A percentile compares a stretch with the other conserved stretches of the same genome.
Evolutionary conservation across 2,888 invertebrate species (phyloP).

Genomic region (Dryococelus australis): DNA sequence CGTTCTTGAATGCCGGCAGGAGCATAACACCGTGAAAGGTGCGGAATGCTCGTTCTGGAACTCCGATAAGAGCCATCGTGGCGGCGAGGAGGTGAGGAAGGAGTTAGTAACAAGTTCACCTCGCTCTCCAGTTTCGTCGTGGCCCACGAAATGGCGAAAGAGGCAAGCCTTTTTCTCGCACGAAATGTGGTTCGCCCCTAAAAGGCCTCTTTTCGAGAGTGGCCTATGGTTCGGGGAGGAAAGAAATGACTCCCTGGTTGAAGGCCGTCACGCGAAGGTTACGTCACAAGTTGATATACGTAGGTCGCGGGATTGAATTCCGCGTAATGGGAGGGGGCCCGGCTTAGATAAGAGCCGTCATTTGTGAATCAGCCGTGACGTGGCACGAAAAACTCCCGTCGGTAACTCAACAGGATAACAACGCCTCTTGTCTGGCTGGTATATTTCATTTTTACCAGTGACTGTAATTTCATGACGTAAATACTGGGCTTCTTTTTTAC

Average conservation of each 20-base stretch:
- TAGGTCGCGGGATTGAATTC: neutral
- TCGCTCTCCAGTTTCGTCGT: neutral
- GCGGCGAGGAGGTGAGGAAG: neutral
- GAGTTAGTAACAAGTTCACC: too few relatives aligned
- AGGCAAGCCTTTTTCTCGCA: constrained; percentile 5
- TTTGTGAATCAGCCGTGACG: neutral
- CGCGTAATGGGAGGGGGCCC: neutral
- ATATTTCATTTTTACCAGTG: too few relatives aligned
- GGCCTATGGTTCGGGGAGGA: neutral
- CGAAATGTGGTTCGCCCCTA: neutral
- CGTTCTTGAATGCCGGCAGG: neutral
- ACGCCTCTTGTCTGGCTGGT: neutral
- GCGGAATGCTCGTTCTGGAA: neutral
- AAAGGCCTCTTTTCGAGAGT: neutral
- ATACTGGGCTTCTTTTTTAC: too few relatives aligned
- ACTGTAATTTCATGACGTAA: too few relatives aligned
- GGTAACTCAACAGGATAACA: neutral
- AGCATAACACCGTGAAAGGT: neutral
- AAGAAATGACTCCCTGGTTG: neutral
- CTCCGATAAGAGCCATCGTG: neutral
- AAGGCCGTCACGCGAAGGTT: neutral
- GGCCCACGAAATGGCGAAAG: neutral
- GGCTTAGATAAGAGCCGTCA: neutral
- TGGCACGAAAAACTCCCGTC: neutral
- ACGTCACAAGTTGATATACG: neutral